Base-by-base conservation (phyloP, 2,113 vertebrate species). In the Pseudopipra pipra region DNA sequence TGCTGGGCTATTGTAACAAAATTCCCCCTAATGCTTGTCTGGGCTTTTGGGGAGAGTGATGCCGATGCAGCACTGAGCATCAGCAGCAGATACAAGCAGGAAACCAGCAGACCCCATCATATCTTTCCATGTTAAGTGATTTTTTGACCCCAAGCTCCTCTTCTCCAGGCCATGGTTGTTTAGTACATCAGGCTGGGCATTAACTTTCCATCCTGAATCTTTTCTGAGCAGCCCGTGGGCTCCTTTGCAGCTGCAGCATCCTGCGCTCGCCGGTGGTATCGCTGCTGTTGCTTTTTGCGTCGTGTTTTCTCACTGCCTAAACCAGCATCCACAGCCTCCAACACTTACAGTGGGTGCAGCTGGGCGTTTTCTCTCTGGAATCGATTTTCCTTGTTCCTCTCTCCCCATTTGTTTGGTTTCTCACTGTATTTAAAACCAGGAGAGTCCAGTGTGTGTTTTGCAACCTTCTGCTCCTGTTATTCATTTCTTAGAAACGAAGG, bases 251-350 rank as follows among this genome's bases (percentile, higher is more conserved):
- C 77, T 5, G 2, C 63, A 56, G 46, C 63, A 16, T 61, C 27
- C 7, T n/a, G 51, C 1, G 0, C 55, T 66, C 3, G 0, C 37
- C 1, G 0, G 20, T 18, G 18, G 3, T 59, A 3, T 67, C 0
- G 0, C 35, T 43, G 39, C 35, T 16, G 84, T 89, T 89, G 39
- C 47, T 72, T 71, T 82, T 47, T 52, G 33, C 43, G 0, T 63
- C 1, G 0, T 2, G 0, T 90, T 94, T 95, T 79, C 78, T 91
- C 6, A 0, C 58, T 31, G 4, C 24, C 58, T 82, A 35, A 90
- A 91, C 80, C 78, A 37, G 30, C 68, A 51, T 77, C 72, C 28
- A 11, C 4, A 2, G 59, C 37, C 83, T 73, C 79, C 79, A 74
- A 63, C 63, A 20, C 55, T 84, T 19, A 0, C 4, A 47, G 43